A percentile compares a stretch with the other conserved stretches of the same genome.
These are phyloP conservation scores for Lynx canadensis DNA, from an alignment of 2,113 vertebrate species.

Conservation along the genomic window DNA sequence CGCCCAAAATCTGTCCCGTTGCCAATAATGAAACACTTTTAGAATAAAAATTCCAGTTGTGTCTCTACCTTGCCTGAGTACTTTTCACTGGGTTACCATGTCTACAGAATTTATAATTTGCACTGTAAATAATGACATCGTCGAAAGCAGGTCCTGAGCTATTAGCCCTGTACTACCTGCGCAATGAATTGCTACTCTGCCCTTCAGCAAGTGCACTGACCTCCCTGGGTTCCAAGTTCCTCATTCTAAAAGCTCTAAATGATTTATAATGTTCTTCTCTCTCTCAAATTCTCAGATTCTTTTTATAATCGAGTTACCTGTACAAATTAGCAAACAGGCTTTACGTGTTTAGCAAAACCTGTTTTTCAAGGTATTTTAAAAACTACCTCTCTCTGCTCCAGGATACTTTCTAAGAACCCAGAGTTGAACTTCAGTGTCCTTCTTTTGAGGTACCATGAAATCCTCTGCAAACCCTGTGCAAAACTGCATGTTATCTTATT, in stretches of 20 bases:
- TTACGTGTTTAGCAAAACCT: neutral
- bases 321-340: neutral
- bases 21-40: neutral
- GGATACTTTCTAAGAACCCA: neutral
- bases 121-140: conserved; percentile 23
- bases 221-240: neutral
- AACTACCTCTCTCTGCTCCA: neutral
- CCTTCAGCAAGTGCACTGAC: conserved; percentile 14
- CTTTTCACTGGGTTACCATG: neutral
- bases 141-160: neutral
- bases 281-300: neutral
- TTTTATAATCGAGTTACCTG: neutral
- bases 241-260: conserved; percentile 29
- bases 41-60: conserved; percentile 19
- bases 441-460: neutral
- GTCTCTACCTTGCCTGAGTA: neutral
- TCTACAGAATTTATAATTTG: conserved; percentile 28
- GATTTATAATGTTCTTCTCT: conserved; percentile 19
- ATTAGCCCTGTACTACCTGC: neutral
- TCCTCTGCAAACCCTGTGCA: neutral
- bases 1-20: neutral
- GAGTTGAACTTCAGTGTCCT: neutral
- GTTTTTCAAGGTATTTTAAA: neutral
- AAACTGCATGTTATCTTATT: neutral
- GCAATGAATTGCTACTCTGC: neutral